phyloP scores from a whole-genome alignment of 1,140 invertebrate genomes.

The Dinothrombium tinctorium region DNA sequence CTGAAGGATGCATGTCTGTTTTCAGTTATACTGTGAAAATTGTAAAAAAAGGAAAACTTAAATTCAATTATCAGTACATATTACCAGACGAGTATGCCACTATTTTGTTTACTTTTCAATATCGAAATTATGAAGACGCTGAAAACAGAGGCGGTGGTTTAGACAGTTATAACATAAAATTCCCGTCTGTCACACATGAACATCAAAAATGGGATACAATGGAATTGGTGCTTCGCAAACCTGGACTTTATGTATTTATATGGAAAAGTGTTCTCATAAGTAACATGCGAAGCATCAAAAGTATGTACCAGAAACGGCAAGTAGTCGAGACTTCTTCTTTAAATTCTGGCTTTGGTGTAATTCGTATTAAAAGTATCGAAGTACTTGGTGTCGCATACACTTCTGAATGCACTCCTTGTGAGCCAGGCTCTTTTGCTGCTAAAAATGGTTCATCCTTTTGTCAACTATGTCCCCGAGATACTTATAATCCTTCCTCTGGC shows the following conservation, averaged over 20 bases:
- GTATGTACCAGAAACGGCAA: no score
- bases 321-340: no score
- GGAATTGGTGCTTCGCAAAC: background rate
- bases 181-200: constrained; percentile 2
- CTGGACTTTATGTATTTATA: constrained; percentile 7
- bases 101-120: constrained; percentile 8
- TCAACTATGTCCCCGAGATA: constrained; percentile 24
- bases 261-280: constrained; percentile 3
- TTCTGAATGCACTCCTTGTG: constrained; percentile 31
- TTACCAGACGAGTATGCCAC: constrained; percentile 3
- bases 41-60: constrained; percentile 26
- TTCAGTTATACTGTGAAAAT: constrained; percentile 26
- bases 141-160: background rate
- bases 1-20: constrained; percentile 1
- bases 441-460: constrained; percentile 25
- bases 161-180: background rate
- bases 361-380: constrained; percentile 5
- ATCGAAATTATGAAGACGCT: constrained; percentile 5
- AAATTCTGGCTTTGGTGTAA: constrained; percentile 2
- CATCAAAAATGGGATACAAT: constrained; percentile 6
- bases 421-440: constrained; percentile 26
- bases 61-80: constrained; percentile 28
- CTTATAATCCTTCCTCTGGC: constrained; percentile 23
- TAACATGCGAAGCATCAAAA: no score
- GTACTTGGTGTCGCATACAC: constrained; percentile 31